Conservation (phyloP, 2,888 invertebrate species). For the Meteorus colon region DNA sequence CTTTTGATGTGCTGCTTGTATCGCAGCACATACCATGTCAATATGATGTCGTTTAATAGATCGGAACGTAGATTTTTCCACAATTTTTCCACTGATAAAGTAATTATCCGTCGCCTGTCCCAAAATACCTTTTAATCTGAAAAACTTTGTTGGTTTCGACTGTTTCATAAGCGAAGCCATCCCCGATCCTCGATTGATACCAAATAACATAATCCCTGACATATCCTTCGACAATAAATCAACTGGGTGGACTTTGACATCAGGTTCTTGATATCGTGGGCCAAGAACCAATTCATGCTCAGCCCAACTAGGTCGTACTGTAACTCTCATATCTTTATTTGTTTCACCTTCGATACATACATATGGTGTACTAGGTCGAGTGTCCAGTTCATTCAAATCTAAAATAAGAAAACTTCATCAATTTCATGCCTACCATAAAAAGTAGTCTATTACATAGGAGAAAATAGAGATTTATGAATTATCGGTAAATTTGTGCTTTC, state of each 20-base stretch:
- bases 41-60: slow-evolving; percentile 83
- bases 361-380: slow-evolving; percentile 77
- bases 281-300: slow-evolving; percentile 86
- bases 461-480: slow-evolving; percentile 6
- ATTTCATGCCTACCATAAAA: background rate
- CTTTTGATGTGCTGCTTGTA: slow-evolving; percentile 90
- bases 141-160: slow-evolving; percentile 81
- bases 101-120: slow-evolving; percentile 85
- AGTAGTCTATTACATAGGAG: background rate
- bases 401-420: slow-evolving; percentile 48
- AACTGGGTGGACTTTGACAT: slow-evolving; percentile 79
- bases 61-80: slow-evolving; percentile 81
- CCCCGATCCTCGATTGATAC: slow-evolving; percentile 81
- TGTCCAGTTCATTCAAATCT: slow-evolving; percentile 84
- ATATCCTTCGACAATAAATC: slow-evolving; percentile 79
- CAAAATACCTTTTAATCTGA: slow-evolving; percentile 83
- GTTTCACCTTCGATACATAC: slow-evolving; percentile 81
- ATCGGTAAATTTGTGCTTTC: background rate
- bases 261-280: slow-evolving; percentile 81
- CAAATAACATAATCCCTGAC: slow-evolving; percentile 86
- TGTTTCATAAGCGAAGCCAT: slow-evolving; percentile 76
- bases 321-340: slow-evolving; percentile 76
- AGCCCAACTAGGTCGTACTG: slow-evolving; percentile 80
- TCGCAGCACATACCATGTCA: slow-evolving; percentile 83
- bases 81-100: slow-evolving; percentile 82